Base-by-base conservation (phyloP, 2,797 vertebrate genomes). In the Sebastes hubbsi region DNA sequence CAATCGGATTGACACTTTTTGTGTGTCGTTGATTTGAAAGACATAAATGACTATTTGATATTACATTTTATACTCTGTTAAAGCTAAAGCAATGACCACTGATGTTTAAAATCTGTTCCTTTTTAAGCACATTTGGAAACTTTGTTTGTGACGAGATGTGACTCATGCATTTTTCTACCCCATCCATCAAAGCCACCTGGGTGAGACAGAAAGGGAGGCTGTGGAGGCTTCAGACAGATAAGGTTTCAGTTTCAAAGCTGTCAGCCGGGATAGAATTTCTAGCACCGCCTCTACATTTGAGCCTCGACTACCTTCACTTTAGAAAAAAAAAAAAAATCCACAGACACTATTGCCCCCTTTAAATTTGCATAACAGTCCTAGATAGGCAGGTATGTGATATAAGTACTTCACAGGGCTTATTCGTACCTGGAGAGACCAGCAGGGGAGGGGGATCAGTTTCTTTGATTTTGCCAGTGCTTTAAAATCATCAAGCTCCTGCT, bases 171-270 rank as follows among this genome's bases (percentile, higher is more conserved):
- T 78, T 77, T 62, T 63, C 60, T 22, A 8, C 29, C 60, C 52
- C 16, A 10, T 79, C 80, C 78, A 80, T 84, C 75, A 88, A 87
- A 86, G 75, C 27, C 34, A 46, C 42, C 36, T 52, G 30, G 1
- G 30, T 75, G 75, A 79, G 79, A 80, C 22, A 71, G 77, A 62
- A 67, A 75, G 62, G 46, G 46, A 49, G 46, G 49, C 49, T 61
- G 70, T 55, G 61, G 67, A 70, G 75, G 55, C 74, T 87, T 52
- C 76, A 77, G 49, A 68, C 34, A 75, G 84, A 84, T 80, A 80
- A 60, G 61, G 73, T 68, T 82, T 70, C 49, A 16, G 38, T 89
- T 87, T 92, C 80, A 84, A 89, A 87, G 78, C 82, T 61, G 58
- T 36, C 58, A 72, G 61, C 59, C 58, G 67, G 62, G 27, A 78